Evolutionary conservation across 2,888 invertebrate genomes (phyloP), one percentile per base, ranked within the genome.

Genomic region (Tromatobia lineatoria): DNA sequence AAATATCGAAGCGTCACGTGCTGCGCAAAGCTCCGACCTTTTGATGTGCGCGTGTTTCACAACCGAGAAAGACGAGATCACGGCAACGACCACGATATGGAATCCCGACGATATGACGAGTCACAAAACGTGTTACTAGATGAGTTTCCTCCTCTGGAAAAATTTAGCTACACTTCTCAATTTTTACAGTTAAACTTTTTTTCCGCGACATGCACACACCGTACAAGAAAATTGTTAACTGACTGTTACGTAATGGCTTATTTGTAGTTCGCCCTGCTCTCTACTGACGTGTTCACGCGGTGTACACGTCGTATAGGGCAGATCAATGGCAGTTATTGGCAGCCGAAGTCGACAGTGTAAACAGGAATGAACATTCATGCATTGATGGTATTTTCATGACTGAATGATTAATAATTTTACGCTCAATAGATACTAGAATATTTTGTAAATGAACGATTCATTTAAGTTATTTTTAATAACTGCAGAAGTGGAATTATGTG

Each of bases 1-100:
- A 57, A 25, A 25, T 42, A 66, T 73, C 29, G 71, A n/a, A 45
- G 13, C 25, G 70, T 71, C 50, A 73, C 66, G 74, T 67, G 73
- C 45, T 29, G 50, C 54, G 66, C 66, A 45, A 50, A 66, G 42
- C 66, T 45, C 70, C 77, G 73, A 80, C 23, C 73, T 66, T 57
- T 67, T 20, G 57, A 29, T 25, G 73, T 34, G 66, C 71, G 54
- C 50, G 50, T 4, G 50, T 50, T 50, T 50, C 50, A 18, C 47
- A 50, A 50, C 13, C 47, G 47, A n/a, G 50, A 50, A 50, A 7
- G 18, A 50, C 50, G 50, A 18, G 50, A 45, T 45, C 13, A 15
- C 13, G 42, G 15, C 13, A 10, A 47, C 47, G 47, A 79, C 34
- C 52, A 34, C 34, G 52, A 54, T 23, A 54, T 11, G 50, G 18